phyloP scores from a whole-genome alignment of 2,797 vertebrate species.

The Poeciliopsis paucimaculata region DNA sequence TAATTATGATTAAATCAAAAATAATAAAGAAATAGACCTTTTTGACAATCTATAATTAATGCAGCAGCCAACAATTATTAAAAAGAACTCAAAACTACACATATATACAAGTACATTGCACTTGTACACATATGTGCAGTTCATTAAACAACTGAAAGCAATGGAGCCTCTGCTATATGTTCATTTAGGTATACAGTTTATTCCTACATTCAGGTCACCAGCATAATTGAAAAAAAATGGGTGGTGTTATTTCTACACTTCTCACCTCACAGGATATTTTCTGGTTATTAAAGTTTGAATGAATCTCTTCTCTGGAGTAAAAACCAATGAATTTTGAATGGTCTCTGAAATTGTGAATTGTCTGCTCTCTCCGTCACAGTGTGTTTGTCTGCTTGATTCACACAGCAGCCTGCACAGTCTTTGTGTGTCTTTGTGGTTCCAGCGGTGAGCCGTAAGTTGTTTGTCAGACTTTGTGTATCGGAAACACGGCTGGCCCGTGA shows the following conservation, averaged over 20 bases:
- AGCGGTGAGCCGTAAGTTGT: slow-evolving; percentile 1
- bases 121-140: neutral
- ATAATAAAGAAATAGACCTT: neutral
- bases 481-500: slow-evolving; percentile 4
- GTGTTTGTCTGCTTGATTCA: slow-evolving; percentile 18
- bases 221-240: slow-evolving; percentile 15
- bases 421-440: slow-evolving; percentile 17
- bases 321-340: slow-evolving; percentile 42
- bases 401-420: neutral
- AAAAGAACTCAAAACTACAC: neutral
- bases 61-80: neutral
- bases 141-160: slow-evolving; percentile 30
- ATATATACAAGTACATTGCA: neutral
- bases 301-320: slow-evolving; percentile 12
- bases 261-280: slow-evolving; percentile 41
- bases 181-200: neutral
- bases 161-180: neutral
- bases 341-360: slow-evolving; percentile 15
- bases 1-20: neutral
- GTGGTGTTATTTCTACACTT: slow-evolving; percentile 23
- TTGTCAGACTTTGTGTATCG: slow-evolving; percentile 17
- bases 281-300: slow-evolving; percentile 29
- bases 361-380: slow-evolving; percentile 13
- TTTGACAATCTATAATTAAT: neutral
- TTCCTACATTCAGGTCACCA: neutral